Conservation (phyloP, 2,888 invertebrate genomes). For the Euzetes globulus region DNA sequence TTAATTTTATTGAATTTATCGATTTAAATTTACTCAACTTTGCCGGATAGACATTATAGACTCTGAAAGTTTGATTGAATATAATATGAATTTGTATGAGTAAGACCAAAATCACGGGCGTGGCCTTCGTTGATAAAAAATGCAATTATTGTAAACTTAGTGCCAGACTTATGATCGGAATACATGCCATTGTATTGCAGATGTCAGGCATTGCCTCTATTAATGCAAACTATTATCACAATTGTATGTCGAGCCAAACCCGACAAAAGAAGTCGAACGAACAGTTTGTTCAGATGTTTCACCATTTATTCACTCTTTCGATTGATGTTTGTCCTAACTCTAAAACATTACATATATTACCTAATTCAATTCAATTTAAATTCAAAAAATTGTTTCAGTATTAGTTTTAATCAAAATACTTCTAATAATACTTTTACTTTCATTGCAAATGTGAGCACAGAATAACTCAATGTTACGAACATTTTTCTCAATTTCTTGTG, state of each 20-base stretch:
- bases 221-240: background rate
- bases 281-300: conserved; percentile 26
- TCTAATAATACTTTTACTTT: too few species aligned
- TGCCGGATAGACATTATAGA: background rate
- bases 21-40: background rate
- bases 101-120: conserved; percentile 25
- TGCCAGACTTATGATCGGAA: conserved; percentile 13
- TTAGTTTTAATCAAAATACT: too few species aligned
- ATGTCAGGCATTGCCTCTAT: background rate
- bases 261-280: conserved; percentile 1
- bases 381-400: background rate
- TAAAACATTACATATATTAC: background rate
- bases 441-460: too few species aligned
- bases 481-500: too few species aligned
- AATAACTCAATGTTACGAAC: too few species aligned
- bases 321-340: background rate
- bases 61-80: background rate
- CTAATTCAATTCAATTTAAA: background rate
- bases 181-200: conserved; percentile 17
- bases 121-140: conserved; percentile 12
- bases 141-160: conserved; percentile 12
- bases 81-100: background rate
- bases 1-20: background rate
- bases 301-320: background rate
- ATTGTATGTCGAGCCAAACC: background rate